These are phyloP conservation scores for Oxygymnocypris stewartii DNA, from an alignment of 2,113 vertebrate species.

Conservation along the genomic window DNA sequence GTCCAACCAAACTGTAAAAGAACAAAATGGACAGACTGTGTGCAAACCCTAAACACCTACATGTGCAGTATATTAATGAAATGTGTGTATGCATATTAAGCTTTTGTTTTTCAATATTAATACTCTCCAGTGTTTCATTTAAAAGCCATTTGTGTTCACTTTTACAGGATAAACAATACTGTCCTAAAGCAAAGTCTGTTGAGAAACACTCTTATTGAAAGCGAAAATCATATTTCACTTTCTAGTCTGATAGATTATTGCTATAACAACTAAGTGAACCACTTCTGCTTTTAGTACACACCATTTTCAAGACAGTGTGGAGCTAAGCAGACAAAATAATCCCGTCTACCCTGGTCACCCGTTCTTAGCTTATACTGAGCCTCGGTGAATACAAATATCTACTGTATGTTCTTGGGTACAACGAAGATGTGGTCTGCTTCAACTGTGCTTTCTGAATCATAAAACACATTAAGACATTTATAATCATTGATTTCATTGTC, in stretches of 20 bases:
- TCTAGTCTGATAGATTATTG: background rate
- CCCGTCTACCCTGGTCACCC: background rate
- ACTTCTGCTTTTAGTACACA: background rate
- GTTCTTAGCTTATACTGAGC: background rate
- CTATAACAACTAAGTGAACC: constrained; percentile 4
- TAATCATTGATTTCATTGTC: background rate
- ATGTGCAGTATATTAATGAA: no score
- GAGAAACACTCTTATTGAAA: background rate
- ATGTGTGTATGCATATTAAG: no score
- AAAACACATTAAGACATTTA: background rate
- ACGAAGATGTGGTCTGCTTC: background rate
- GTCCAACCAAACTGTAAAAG: background rate
- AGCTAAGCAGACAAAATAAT: background rate
- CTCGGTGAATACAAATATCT: background rate
- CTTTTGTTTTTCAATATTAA: no score
- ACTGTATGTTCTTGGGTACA: background rate
- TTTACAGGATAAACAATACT: no score
- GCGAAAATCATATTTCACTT: background rate
- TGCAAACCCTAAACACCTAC: background rate
- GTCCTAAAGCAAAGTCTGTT: background rate
- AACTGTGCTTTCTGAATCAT: background rate
- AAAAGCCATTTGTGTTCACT: background rate
- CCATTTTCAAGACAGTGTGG: background rate
- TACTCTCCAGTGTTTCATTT: background rate
- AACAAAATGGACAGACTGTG: background rate